Percentiles rank a stretch among this genome's conserved stretches.
Evolutionary conservation across 2,888 invertebrate genomes (phyloP).

Genomic region (Troilus luridus): DNA sequence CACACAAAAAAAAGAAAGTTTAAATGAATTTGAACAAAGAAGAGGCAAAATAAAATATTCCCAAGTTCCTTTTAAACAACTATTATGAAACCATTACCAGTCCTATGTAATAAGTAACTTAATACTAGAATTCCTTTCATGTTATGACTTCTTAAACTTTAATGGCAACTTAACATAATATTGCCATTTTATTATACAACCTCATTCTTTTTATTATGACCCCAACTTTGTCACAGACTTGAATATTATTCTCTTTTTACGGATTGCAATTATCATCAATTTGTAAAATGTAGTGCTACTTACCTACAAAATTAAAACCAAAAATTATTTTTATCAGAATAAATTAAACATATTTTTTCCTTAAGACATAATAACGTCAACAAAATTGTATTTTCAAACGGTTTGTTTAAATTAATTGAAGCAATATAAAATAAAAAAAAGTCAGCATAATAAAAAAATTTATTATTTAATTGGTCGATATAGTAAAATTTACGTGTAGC

Average conservation of each 20-base stretch:
- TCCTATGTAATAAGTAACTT: not conserved
- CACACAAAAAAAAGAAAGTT: not conserved
- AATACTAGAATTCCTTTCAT: not conserved
- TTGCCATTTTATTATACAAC: not conserved
- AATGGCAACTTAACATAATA: not conserved
- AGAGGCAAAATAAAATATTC: not conserved
- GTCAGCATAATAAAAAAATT: too few species aligned
- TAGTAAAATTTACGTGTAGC: too few species aligned
- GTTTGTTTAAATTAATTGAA: too few species aligned
- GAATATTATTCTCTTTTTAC: not conserved
- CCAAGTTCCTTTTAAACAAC: not conserved
- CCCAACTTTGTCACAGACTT: not conserved
- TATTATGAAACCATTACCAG: constrained; percentile 25
- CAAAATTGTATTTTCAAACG: too few species aligned
- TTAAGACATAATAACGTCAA: too few species aligned
- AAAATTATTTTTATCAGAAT: too few species aligned
- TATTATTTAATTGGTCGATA: too few species aligned
- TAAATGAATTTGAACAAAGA: not conserved
- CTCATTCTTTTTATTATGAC: not conserved
- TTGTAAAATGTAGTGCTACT: not conserved
- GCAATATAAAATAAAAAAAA: too few species aligned
- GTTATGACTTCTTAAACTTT: not conserved
- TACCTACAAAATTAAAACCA: too few species aligned
- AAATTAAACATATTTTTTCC: too few species aligned
- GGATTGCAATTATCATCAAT: not conserved